Conservation (phyloP, 2,113 vertebrate genomes). For the Cervus canadensis region DNA sequence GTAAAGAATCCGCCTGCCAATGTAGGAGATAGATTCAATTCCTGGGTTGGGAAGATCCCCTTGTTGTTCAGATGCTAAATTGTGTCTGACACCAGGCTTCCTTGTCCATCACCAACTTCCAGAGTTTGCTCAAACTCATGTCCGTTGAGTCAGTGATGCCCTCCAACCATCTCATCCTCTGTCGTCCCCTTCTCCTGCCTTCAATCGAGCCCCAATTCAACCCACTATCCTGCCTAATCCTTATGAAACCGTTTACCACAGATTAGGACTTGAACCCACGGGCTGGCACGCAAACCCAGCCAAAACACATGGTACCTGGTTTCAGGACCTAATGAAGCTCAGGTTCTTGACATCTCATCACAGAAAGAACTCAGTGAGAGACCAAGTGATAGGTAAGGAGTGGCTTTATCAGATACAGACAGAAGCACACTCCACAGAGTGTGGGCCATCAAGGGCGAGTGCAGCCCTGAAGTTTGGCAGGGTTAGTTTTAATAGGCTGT, state of each 20-base stretch:
- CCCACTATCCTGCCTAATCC: neutral
- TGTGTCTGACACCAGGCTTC: neutral
- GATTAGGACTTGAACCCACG: neutral
- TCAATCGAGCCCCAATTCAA: neutral
- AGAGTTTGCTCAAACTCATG: neutral
- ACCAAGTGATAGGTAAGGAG: neutral
- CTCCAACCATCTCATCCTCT: neutral
- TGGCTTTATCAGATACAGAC: neutral
- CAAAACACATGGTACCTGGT: neutral
- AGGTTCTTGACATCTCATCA: neutral
- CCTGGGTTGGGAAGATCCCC: neutral
- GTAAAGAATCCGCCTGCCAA: neutral
- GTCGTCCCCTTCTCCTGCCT: neutral
- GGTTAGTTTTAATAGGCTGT: neutral
- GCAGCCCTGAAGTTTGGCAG: neutral
- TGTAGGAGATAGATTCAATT: neutral
- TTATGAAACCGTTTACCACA: neutral
- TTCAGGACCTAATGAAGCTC: neutral
- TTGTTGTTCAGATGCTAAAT: neutral
- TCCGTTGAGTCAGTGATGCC: neutral
- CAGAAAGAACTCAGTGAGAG: neutral
- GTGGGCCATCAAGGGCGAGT: neutral
- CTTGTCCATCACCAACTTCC: neutral
- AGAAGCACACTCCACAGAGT: neutral
- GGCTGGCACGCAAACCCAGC: too few species aligned